phyloP scores from a whole-genome alignment of 2,113 vertebrate genomes.

The Eretmochelys imbricata region DNA sequence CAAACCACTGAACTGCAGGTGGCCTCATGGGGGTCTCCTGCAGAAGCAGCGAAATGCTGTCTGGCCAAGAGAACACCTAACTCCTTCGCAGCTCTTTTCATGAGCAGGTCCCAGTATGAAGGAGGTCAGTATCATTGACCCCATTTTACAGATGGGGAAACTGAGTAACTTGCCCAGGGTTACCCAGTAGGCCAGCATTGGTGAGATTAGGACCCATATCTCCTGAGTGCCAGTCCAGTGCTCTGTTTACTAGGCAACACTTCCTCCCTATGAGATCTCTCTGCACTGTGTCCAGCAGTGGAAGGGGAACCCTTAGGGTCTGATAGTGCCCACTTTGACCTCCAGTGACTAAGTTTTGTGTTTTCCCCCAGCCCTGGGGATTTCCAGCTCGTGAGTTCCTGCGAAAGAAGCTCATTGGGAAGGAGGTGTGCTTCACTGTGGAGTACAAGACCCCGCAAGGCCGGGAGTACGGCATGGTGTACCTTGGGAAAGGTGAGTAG shows the following conservation, averaged over 20 bases:
- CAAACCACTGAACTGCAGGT: fast-evolving
- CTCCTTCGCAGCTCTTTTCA: background rate
- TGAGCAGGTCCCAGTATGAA: background rate
- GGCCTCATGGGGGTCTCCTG: fast-evolving
- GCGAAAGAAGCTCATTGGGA: conserved; percentile 96
- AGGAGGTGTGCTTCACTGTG: conserved; percentile 97
- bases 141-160: background rate
- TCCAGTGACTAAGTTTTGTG: background rate
- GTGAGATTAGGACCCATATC: background rate
- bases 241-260: background rate
- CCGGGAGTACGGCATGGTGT: conserved; percentile 95
- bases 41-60: background rate
- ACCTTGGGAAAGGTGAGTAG: conserved; percentile 92
- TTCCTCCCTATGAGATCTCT: background rate
- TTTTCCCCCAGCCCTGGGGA: conserved; percentile 87
- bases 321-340: background rate
- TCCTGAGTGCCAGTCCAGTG: background rate
- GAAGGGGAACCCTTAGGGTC: background rate
- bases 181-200: background rate
- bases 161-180: background rate
- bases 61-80: background rate
- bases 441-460: conserved; percentile 91
- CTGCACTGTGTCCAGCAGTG: background rate
- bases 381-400: conserved; percentile 97
- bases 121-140: background rate